These are phyloP conservation scores for Nesogale talazaci DNA, from an alignment of 2,113 vertebrate genomes.

Conservation along the genomic window DNA sequence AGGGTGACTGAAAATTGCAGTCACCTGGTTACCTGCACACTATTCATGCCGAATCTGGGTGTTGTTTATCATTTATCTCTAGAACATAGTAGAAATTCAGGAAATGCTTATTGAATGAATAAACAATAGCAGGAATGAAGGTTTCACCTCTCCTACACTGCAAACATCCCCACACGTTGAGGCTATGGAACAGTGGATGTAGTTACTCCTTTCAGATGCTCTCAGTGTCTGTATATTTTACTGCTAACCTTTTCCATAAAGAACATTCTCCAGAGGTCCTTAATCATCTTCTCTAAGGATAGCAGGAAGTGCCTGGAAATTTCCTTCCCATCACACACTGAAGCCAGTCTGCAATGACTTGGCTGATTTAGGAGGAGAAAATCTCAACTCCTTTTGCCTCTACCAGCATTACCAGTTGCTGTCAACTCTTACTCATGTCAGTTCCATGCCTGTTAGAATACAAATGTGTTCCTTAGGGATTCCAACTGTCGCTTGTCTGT, in stretches of 20 bases:
- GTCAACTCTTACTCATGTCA: neutral
- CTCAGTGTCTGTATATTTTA: neutral
- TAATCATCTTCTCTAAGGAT: neutral
- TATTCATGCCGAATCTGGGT: neutral
- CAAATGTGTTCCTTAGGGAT: neutral
- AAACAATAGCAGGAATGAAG: neutral
- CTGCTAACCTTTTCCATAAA: neutral
- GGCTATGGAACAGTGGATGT: neutral
- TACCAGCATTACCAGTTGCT: neutral
- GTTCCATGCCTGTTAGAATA: neutral
- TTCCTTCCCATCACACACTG: neutral
- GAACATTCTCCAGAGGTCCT: neutral
- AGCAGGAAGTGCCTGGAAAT: neutral
- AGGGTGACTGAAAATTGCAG: fast-evolving
- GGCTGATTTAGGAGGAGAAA: neutral
- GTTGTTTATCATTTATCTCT: neutral
- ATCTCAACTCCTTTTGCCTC: neutral
- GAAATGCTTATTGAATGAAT: neutral
- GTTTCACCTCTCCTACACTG: neutral
- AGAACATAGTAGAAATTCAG: neutral
- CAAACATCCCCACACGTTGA: fast-evolving
- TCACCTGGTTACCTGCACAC: neutral
- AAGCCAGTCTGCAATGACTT: neutral
- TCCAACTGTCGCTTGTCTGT: neutral
- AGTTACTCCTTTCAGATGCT: no score